Conservation (phyloP, 2,888 invertebrate genomes). For the Ethmia dodecea region DNA sequence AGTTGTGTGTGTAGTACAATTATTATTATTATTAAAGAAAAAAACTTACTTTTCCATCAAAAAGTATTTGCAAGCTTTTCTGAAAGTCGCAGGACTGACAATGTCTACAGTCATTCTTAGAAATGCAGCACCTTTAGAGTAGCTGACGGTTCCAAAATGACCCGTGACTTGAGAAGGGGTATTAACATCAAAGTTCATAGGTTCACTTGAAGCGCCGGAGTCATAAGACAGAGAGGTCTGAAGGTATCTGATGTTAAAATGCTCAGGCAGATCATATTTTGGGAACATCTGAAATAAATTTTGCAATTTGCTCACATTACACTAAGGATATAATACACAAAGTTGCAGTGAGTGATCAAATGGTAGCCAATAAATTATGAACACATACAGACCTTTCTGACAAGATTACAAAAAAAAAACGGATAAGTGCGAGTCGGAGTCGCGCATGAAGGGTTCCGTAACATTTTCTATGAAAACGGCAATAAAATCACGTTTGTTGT, state of each 20-base stretch:
- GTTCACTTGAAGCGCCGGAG: conserved; percentile 56
- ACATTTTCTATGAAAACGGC: too few species aligned
- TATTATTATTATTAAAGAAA: too few species aligned
- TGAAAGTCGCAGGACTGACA: conserved; percentile 46
- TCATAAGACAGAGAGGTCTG: conserved; percentile 78
- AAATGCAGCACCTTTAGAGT: conserved; percentile 79
- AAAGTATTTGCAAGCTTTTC: conserved; percentile 46
- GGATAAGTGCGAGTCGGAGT: too few species aligned
- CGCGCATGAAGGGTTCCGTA: too few species aligned
- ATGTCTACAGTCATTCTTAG: conserved; percentile 59
- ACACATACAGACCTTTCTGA: too few species aligned
- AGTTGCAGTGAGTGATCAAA: too few species aligned
- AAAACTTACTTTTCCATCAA: conserved; percentile 69
- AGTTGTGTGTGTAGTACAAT: too few species aligned
- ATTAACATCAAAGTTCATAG: conserved; percentile 78
- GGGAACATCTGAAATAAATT: conserved; percentile 77
- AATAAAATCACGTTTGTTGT: too few species aligned
- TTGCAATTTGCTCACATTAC: too few species aligned
- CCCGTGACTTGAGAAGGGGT: conserved; percentile 79
- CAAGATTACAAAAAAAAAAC: too few species aligned
- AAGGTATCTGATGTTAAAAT: conserved; percentile 84
- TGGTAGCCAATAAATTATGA: too few species aligned
- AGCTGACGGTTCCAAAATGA: conserved; percentile 83
- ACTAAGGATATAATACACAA: too few species aligned
- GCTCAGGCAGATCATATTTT: conserved; percentile 81